phyloP scores from a whole-genome alignment of 2,113 vertebrate species.

The Cheirogaleus medius region DNA sequence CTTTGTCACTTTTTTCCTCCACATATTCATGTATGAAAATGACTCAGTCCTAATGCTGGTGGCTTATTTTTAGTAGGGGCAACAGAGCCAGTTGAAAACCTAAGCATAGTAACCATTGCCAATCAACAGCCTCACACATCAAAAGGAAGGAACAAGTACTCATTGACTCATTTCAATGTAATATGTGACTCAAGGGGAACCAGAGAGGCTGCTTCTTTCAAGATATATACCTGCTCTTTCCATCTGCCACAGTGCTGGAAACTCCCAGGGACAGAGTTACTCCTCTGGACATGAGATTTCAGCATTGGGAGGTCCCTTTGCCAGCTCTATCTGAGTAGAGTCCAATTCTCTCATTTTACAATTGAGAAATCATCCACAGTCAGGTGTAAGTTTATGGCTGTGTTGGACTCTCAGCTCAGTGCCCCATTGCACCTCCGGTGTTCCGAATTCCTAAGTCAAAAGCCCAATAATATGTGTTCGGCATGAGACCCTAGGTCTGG shows the following conservation, averaged over 20 bases:
- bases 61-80: conserved; percentile 68
- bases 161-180: background rate
- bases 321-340: background rate
- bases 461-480: background rate
- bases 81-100: conserved; percentile 47
- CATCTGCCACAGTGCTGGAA: background rate
- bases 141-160: background rate
- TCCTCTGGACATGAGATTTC: background rate
- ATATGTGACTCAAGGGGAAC: conserved; percentile 21
- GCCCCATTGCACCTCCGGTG: background rate
- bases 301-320: background rate
- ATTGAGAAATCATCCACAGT: background rate
- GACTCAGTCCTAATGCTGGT: conserved; percentile 61
- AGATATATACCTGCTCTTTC: background rate
- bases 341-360: background rate
- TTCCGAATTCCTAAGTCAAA: background rate
- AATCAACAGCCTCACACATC: background rate
- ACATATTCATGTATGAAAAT: conserved; percentile 58
- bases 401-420: background rate
- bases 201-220: background rate
- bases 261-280: background rate
- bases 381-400: background rate
- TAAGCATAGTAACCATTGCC: background rate
- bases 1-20: conserved; percentile 70
- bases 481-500: background rate